phyloP scores from a whole-genome alignment of 2,113 vertebrate species.

The Athene cunicularia region DNA sequence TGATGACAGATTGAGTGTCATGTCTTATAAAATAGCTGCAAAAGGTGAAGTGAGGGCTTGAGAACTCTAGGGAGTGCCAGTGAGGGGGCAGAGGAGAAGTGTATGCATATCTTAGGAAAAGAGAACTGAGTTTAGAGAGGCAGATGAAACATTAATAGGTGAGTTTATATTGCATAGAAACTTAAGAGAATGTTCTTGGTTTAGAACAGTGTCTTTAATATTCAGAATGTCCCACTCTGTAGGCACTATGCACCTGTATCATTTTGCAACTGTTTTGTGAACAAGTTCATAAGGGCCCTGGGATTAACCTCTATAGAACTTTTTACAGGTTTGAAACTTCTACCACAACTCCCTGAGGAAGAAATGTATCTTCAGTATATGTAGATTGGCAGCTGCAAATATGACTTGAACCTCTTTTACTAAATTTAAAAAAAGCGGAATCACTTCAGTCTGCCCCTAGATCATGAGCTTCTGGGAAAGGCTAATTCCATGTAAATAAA shows the following conservation, averaged over 20 bases:
- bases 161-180: neutral
- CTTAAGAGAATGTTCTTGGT: neutral
- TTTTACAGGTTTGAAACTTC: neutral
- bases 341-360: neutral
- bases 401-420: neutral
- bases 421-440: neutral
- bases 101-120: neutral
- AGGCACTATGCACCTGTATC: neutral
- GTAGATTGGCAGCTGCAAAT: neutral
- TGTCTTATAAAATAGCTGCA: neutral
- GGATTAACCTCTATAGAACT: neutral
- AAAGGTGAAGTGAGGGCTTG: neutral
- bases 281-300: neutral
- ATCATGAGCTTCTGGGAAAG: neutral
- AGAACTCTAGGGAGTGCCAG: neutral
- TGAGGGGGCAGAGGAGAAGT: neutral
- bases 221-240: neutral
- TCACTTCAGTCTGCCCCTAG: neutral
- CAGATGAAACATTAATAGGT: neutral
- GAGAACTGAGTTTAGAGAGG: neutral
- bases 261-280: neutral
- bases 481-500: neutral
- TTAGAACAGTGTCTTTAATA: neutral
- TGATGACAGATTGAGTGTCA: neutral
- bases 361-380: neutral